These are phyloP conservation scores for Orussus abietinus DNA, from an alignment of 1,140 invertebrate species.

Conservation along the genomic window DNA sequence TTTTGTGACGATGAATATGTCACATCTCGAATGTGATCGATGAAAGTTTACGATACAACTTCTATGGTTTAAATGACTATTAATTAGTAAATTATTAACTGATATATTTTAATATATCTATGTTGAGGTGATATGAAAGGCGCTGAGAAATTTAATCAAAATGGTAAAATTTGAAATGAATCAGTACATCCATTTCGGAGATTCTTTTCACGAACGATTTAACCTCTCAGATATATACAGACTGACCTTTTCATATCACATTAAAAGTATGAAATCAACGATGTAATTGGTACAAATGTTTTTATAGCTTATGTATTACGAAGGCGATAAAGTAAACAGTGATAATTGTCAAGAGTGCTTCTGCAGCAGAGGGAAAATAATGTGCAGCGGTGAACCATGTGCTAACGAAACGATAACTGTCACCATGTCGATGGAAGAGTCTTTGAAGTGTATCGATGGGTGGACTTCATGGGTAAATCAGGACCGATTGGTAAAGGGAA, in stretches of 20 bases:
- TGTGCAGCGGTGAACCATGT: slow-evolving; percentile 70
- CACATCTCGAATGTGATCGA: not conserved
- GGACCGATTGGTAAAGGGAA: slow-evolving; percentile 47
- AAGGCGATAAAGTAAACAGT: slow-evolving; percentile 72
- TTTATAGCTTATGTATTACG: slow-evolving; percentile 55
- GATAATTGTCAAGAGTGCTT: slow-evolving; percentile 75
- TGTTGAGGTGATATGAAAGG: too few relatives aligned
- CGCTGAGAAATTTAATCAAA: too few relatives aligned
- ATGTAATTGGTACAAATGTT: too few relatives aligned
- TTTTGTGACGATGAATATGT: not conserved
- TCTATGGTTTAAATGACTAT: too few relatives aligned
- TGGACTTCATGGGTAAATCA: slow-evolving; percentile 76
- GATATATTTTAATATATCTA: too few relatives aligned
- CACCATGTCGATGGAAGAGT: slow-evolving; percentile 35
- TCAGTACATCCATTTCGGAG: too few relatives aligned
- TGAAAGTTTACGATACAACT: too few relatives aligned
- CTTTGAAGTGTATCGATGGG: slow-evolving; percentile 58
- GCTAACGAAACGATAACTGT: slow-evolving; percentile 26
- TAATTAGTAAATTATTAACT: too few relatives aligned
- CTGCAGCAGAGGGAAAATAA: slow-evolving; percentile 64
- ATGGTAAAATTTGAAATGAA: too few relatives aligned
- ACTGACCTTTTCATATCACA: too few relatives aligned
- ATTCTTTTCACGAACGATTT: not conserved
- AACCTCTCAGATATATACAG: too few relatives aligned
- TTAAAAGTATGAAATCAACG: too few relatives aligned